Percentiles rank a stretch among this genome's conserved stretches.
These are phyloP conservation scores for Drosophila heteroneura DNA, from an alignment of 2,888 invertebrate genomes.

Conservation along the genomic window DNA sequence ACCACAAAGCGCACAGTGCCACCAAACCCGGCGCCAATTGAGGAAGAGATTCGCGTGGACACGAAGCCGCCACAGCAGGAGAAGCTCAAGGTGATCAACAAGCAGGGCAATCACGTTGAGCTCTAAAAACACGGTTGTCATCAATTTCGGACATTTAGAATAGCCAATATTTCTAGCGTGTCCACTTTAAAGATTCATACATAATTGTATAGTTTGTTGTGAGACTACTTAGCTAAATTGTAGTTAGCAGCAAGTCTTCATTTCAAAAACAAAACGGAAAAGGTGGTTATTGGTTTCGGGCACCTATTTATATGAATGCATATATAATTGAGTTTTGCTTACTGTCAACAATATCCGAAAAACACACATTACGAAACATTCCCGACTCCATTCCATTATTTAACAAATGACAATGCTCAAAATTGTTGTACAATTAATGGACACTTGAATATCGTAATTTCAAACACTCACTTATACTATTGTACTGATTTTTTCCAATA, in stretches of 20 bases:
- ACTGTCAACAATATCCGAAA: not conserved
- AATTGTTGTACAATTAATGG: conserved; percentile 49
- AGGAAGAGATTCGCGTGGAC: conserved; percentile 87
- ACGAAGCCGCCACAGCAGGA: conserved; percentile 86
- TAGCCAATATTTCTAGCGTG: conserved; percentile 16
- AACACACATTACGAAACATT: conserved; percentile 32
- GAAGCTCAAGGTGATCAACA: conserved; percentile 88
- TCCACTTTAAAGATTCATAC: conserved; percentile 9
- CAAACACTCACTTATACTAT: conserved; percentile 40
- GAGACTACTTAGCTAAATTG: conserved; percentile 44
- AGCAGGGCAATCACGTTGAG: conserved; percentile 86
- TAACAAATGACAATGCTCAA: conserved; percentile 44
- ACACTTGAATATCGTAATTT: conserved; percentile 23
- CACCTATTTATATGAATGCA: conserved; percentile 72
- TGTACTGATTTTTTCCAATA: conserved; percentile 59
- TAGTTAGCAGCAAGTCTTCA: conserved; percentile 34
- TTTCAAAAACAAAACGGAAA: conserved; percentile 10
- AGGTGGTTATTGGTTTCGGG: conserved; percentile 31
- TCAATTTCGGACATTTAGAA: conserved; percentile 12
- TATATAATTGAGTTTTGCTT: conserved; percentile 65
- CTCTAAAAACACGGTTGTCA: conserved; percentile 67
- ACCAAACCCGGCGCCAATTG: conserved; percentile 86
- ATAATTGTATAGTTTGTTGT: conserved; percentile 37
- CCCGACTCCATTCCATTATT: conserved; percentile 36
- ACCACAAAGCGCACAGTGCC: conserved; percentile 77